Conservation (phyloP, 2,113 vertebrate species). For the Limnothrissa miodon region DNA sequence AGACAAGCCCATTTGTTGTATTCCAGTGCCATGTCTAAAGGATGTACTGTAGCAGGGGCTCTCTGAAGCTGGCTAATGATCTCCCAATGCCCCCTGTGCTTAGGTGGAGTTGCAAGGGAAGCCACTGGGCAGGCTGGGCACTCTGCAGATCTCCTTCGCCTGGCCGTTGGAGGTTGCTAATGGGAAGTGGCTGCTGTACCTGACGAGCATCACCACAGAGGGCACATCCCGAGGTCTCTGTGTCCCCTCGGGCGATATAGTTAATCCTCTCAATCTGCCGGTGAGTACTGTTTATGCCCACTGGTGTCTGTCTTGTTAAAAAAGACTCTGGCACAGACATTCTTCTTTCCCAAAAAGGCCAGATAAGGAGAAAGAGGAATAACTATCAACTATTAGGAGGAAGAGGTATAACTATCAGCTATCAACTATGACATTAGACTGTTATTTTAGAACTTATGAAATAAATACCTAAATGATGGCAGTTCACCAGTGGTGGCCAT, state of each 20-base stretch:
- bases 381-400: too few relatives aligned
- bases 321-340: neutral
- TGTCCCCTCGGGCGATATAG: constrained; percentile 63
- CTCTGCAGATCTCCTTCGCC: constrained; percentile 78
- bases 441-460: too few relatives aligned
- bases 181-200: constrained; percentile 91
- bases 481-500: too few relatives aligned
- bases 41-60: neutral
- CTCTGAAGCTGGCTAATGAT: neutral
- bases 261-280: constrained; percentile 71
- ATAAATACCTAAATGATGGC: too few relatives aligned
- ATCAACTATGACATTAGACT: too few relatives aligned
- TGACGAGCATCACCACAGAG: constrained; percentile 73
- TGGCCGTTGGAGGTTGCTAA: constrained; percentile 85
- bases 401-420: too few relatives aligned
- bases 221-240: constrained; percentile 68
- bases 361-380: neutral
- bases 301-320: neutral
- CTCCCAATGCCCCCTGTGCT: neutral
- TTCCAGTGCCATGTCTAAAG: neutral
- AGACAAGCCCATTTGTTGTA: neutral
- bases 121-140: constrained; percentile 69
- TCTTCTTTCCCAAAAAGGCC: neutral
- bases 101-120: constrained; percentile 76
- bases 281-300: neutral